Evolutionary conservation across 2,888 invertebrate species (phyloP).

Genomic region (Philopedon plagiatum): DNA sequence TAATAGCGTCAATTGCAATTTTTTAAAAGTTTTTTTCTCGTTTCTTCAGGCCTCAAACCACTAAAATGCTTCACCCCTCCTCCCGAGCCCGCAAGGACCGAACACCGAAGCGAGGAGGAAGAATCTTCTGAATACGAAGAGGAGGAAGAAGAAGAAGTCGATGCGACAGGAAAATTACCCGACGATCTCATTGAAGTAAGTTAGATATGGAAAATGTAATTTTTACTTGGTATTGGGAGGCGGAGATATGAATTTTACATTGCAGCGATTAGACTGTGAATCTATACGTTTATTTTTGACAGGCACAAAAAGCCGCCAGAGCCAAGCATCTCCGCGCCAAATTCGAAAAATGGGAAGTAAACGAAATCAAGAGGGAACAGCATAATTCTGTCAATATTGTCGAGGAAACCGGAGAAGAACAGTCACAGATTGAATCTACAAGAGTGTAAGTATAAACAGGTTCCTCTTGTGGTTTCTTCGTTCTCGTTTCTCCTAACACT

Average conservation of each 20-base stretch:
- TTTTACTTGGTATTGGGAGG: too few species aligned
- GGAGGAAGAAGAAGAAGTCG: conserved; percentile 70
- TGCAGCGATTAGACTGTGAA: too few species aligned
- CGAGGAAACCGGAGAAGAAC: conserved; percentile 72
- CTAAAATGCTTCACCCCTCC: conserved; percentile 93
- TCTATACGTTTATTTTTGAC: conserved; percentile 40
- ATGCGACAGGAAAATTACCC: conserved; percentile 61
- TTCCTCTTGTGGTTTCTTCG: too few species aligned
- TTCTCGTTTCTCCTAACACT: too few species aligned
- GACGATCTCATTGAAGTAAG: conserved; percentile 64
- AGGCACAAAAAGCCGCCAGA: conserved; percentile 84
- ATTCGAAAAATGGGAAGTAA: conserved; percentile 89
- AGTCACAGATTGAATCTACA: conserved; percentile 88
- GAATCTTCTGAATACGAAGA: conserved; percentile 67
- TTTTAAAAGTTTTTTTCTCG: background rate
- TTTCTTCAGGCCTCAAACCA: conserved; percentile 77
- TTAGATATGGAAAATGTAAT: too few species aligned
- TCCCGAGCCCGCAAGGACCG: conserved; percentile 73
- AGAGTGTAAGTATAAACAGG: conserved; percentile 77
- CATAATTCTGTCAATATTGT: conserved; percentile 59
- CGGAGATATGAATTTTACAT: too few species aligned
- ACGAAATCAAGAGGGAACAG: conserved; percentile 75
- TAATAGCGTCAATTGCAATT: too few species aligned
- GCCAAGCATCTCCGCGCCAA: conserved; percentile 89
- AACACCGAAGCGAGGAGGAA: conserved; percentile 65